Evolutionary conservation across 2,888 invertebrate species (phyloP).

Genomic region (Spodoptera littoralis): DNA sequence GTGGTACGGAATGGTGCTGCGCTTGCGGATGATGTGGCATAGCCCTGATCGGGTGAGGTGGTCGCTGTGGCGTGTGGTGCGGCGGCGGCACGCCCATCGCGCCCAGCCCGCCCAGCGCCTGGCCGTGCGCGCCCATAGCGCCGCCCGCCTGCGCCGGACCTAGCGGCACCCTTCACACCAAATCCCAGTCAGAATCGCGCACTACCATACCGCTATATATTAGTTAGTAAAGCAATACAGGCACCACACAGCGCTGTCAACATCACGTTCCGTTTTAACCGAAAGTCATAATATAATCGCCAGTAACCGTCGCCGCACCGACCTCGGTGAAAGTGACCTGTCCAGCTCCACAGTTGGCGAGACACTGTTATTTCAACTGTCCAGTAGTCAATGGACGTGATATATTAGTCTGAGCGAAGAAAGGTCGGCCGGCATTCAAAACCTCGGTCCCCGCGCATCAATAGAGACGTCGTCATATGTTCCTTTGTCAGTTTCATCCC

Average conservation of each 20-base stretch:
- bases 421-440: conserved; percentile 69
- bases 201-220: conserved; percentile 31
- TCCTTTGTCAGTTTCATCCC: conserved; percentile 73
- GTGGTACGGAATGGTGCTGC: conserved; percentile 79
- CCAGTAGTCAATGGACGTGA: conserved; percentile 70
- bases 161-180: conserved; percentile 77
- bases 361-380: conserved; percentile 82
- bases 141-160: conserved; percentile 76
- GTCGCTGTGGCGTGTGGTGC: conserved; percentile 67
- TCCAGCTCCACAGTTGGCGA: conserved; percentile 53
- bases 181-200: conserved; percentile 49
- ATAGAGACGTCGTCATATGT: conserved; percentile 85
- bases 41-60: conserved; percentile 80
- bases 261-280: conserved; percentile 39
- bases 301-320: conserved; percentile 15
- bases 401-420: conserved; percentile 77
- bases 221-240: conserved; percentile 34
- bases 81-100: conserved; percentile 73
- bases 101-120: conserved; percentile 74
- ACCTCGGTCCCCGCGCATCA: conserved; percentile 70
- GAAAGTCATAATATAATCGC: conserved; percentile 11
- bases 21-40: conserved; percentile 80
- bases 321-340: conserved; percentile 49
- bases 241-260: conserved; percentile 29
- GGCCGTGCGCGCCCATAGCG: conserved; percentile 75